These are phyloP conservation scores for Ormyrus rosae DNA, from an alignment of 2,888 invertebrate species.

Conservation along the genomic window DNA sequence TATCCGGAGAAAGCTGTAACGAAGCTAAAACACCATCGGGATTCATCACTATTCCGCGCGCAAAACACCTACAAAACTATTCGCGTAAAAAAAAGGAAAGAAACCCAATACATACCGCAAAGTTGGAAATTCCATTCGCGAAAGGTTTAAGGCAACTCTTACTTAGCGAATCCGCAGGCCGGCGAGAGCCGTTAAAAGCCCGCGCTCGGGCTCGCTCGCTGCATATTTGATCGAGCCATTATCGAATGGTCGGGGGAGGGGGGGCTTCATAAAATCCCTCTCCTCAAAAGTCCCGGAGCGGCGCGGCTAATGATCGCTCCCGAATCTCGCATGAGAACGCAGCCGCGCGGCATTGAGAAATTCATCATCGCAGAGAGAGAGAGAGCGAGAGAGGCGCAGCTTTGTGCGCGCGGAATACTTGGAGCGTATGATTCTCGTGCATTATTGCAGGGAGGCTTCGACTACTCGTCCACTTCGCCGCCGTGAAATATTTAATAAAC, in stretches of 20 bases:
- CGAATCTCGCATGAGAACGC: conserved; percentile 1
- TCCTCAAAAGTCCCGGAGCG: conserved; percentile 7
- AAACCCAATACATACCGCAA: too few relatives aligned
- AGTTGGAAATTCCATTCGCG: too few relatives aligned
- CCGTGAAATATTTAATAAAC: conserved; percentile 58
- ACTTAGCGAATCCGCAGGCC: too few relatives aligned
- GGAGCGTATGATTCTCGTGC: conserved; percentile 34
- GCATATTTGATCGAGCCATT: not conserved
- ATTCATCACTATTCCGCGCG: too few relatives aligned
- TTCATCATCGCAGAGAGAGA: conserved; percentile 32
- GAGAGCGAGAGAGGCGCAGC: conserved; percentile 5
- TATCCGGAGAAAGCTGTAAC: too few relatives aligned
- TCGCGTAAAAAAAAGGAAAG: too few relatives aligned
- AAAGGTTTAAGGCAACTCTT: too few relatives aligned
- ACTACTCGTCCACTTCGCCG: conserved; percentile 25
- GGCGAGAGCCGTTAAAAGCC: too few relatives aligned
- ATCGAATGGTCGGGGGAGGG: not conserved
- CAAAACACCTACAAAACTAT: too few relatives aligned
- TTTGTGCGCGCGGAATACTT: conserved; percentile 4
- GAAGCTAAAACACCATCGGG: too few relatives aligned
- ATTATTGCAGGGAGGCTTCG: conserved; percentile 31
- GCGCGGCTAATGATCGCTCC: not conserved
- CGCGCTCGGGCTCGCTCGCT: too few relatives aligned
- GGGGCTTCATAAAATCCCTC: not conserved
- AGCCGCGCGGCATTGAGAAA: conserved; percentile 22